Percentiles rank a stretch among this genome's conserved stretches.
These are phyloP conservation scores for Mizuhopecten yessoensis DNA, from an alignment of 1,140 invertebrate genomes.

Conservation along the genomic window DNA sequence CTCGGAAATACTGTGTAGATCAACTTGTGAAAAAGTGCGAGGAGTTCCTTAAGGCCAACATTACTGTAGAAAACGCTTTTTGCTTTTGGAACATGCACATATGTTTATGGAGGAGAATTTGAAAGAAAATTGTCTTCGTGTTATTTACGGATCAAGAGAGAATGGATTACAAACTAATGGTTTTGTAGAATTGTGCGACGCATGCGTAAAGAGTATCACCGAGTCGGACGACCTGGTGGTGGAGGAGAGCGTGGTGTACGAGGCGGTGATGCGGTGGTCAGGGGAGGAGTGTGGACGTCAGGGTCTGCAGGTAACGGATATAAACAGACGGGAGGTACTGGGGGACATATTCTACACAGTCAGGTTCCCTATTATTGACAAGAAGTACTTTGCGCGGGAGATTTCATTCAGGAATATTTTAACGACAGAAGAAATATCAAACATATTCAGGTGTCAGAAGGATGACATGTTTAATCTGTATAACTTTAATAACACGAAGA, in stretches of 20 bases:
- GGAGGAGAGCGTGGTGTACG: slow-evolving; percentile 54
- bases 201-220: slow-evolving; percentile 46
- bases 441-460: too few species aligned
- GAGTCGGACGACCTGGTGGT: slow-evolving; percentile 47
- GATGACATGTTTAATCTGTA: too few species aligned
- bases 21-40: slow-evolving; percentile 91
- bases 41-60: slow-evolving; percentile 90
- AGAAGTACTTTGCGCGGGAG: slow-evolving; percentile 49
- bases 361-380: slow-evolving; percentile 55
- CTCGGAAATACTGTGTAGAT: slow-evolving; percentile 92
- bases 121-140: slow-evolving; percentile 52
- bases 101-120: slow-evolving; percentile 64
- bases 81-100: slow-evolving; percentile 60
- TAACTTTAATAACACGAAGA: too few species aligned
- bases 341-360: slow-evolving; percentile 56
- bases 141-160: slow-evolving; percentile 43
- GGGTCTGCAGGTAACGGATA: not conserved
- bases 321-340: slow-evolving; percentile 40
- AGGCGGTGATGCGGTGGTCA: slow-evolving; percentile 49
- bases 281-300: slow-evolving; percentile 42
- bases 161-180: slow-evolving; percentile 48
- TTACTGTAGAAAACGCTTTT: slow-evolving; percentile 90
- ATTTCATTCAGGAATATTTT: too few species aligned
- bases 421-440: too few species aligned
- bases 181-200: slow-evolving; percentile 47